A percentile compares a stretch with the other conserved stretches of the same genome.
Evolutionary conservation across 1,140 invertebrate species (phyloP).

Genomic region (Pogonus chalceus): DNA sequence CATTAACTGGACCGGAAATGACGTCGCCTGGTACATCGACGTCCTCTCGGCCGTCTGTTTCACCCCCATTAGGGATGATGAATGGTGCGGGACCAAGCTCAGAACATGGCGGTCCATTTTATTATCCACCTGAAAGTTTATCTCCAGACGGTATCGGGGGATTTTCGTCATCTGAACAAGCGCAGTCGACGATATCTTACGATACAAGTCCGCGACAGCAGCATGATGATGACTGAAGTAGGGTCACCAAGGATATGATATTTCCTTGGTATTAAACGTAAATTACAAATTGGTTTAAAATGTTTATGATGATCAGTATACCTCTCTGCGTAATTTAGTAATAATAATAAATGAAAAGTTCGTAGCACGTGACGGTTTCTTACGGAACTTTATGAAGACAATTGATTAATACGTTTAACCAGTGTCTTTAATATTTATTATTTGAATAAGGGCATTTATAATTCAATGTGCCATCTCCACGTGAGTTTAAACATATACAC

Average conservation of each 20-base stretch:
- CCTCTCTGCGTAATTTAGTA: slow-evolving; percentile 11
- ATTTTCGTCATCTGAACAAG: slow-evolving; percentile 45
- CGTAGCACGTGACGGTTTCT: slow-evolving; percentile 2
- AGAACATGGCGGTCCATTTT: slow-evolving; percentile 39
- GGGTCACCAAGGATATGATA: slow-evolving; percentile 30
- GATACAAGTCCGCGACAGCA: slow-evolving; percentile 45
- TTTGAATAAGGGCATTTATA: slow-evolving; percentile 12
- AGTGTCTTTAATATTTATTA: slow-evolving; percentile 5
- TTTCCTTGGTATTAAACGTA: slow-evolving; percentile 30
- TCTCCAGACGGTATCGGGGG: slow-evolving; percentile 41
- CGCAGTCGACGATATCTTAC: slow-evolving; percentile 39
- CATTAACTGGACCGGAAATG: slow-evolving; percentile 37
- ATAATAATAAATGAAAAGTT: slow-evolving; percentile 6
- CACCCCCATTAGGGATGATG: slow-evolving; percentile 38
- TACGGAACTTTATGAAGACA: slow-evolving; percentile 5
- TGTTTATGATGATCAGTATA: no score
- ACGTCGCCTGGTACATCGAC: slow-evolving; percentile 28
- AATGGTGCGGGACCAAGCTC: slow-evolving; percentile 44
- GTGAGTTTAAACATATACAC: slow-evolving; percentile 17
- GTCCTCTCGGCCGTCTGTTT: slow-evolving; percentile 36
- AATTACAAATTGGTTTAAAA: slow-evolving; percentile 12
- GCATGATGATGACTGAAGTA: slow-evolving; percentile 49
- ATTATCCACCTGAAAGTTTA: slow-evolving; percentile 44
- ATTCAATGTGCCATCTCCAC: slow-evolving; percentile 21
- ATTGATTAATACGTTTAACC: slow-evolving; percentile 6